phyloP scores from a whole-genome alignment of 1,140 invertebrate genomes.

The Chymomyza costata region DNA sequence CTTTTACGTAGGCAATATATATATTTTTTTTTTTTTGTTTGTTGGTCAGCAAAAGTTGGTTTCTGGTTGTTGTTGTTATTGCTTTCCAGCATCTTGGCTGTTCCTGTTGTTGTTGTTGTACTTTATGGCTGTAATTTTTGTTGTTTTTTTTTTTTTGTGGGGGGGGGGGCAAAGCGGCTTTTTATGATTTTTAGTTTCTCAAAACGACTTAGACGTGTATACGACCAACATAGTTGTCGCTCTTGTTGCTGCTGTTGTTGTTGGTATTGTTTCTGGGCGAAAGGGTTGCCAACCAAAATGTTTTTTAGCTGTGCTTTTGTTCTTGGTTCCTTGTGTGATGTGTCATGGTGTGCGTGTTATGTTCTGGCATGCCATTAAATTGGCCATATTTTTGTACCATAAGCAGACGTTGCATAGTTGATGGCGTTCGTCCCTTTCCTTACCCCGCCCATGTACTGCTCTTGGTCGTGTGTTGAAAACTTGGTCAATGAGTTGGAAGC shows the following conservation, averaged over 20 bases:
- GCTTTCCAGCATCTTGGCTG: no score
- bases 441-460: slow-evolving; percentile 17
- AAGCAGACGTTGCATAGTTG: slow-evolving; percentile 28
- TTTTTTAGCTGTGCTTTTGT: slow-evolving; percentile 8
- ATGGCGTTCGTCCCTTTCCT: no score
- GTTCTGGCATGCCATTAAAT: slow-evolving; percentile 42
- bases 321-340: not conserved
- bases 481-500: slow-evolving; percentile 46
- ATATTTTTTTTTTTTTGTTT: slow-evolving; percentile 1
- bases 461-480: slow-evolving; percentile 2
- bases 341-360: slow-evolving; percentile 20
- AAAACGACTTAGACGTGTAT: no score
- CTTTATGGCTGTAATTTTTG: slow-evolving; percentile 7
- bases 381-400: slow-evolving; percentile 44
- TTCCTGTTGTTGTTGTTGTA: slow-evolving; percentile 13
- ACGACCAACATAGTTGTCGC: not conserved
- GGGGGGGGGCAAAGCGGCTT: no score
- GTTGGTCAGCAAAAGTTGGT: slow-evolving; percentile 5
- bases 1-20: no score
- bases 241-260: not conserved
- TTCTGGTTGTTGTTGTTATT: no score
- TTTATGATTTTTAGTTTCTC: slow-evolving; percentile 20
- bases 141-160: no score
- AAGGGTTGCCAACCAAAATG: slow-evolving; percentile 14
- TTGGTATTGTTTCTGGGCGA: slow-evolving; percentile 12